Base-by-base conservation (phyloP, 2,888 invertebrate genomes). In the Bellardia pandia region DNA sequence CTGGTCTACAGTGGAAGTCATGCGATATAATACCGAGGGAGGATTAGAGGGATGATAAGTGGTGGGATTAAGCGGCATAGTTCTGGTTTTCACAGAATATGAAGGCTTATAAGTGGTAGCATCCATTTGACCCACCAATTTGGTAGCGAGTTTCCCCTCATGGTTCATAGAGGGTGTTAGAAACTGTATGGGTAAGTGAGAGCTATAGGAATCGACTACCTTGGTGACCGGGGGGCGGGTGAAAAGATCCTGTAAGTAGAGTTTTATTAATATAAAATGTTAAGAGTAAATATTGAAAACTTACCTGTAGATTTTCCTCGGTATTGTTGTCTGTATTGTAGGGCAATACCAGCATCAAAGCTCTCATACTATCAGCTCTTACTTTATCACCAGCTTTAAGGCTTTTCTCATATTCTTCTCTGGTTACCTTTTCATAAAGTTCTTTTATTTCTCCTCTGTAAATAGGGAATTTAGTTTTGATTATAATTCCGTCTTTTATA, bases 91-190 rank as follows among this genome's bases (percentile, higher is more conserved):
- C 8, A 89, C 11, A 4, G 88, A 93, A 56, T 94, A 91, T 8
- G 94, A 94, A 7, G 94, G 94, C 78, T 93, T 93, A 88, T 95
- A 95, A 1, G 95, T 94, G 7, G 94, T 94, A 33, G 93, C 93
- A n/a, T 92, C 92, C 51, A 93, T 87, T 40, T 94, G 94, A 0
- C 89, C 90, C 23, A 90, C 74, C 4, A 91, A 80, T 1, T 91
- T 90, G 13, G 91, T 90, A 9, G 92, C 92, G 7, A 90, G 90
- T 16, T 92, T 90, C 0, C 91, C 91, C 37, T 90, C 82, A 0
- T 91, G 90, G 4, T 89, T 89, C 0, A 91, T 88, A 85, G 92
- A 91, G 48, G 92, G 90, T 0, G 93, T 92, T 1, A 92, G 88
- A 9, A 91, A 92, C 78, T 92, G 92, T 13, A 92, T 91, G 0